These are phyloP conservation scores for Podarcis cretensis DNA, from an alignment of 2,113 vertebrate genomes.

Conservation along the genomic window DNA sequence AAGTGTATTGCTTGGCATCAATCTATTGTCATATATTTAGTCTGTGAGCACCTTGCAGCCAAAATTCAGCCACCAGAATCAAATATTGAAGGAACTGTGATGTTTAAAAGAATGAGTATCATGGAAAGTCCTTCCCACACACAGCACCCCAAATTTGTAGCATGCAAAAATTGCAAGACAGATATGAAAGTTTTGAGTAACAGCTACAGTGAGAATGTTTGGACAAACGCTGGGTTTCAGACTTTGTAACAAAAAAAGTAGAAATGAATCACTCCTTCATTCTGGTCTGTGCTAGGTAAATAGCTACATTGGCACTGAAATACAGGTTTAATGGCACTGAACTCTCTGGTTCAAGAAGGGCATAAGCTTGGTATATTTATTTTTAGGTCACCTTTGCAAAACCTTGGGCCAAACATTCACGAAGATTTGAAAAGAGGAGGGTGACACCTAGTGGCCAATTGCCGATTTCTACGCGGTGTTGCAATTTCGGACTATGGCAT, in stretches of 20 bases:
- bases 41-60: neutral
- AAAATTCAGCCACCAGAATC: neutral
- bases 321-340: neutral
- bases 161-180: neutral
- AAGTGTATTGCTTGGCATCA: neutral
- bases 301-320: neutral
- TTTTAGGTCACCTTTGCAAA: neutral
- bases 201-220: neutral
- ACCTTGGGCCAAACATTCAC: neutral
- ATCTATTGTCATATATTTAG: neutral
- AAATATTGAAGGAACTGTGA: neutral
- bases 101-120: neutral
- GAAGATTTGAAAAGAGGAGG: conserved; percentile 33
- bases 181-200: neutral
- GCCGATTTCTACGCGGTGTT: neutral
- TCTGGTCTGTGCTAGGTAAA: neutral
- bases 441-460: conserved; percentile 62
- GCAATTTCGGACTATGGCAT: neutral
- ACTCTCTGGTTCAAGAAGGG: neutral
- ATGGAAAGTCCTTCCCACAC: neutral
- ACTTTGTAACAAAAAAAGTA: neutral
- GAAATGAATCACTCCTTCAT: neutral
- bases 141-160: neutral
- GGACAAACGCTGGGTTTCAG: neutral
- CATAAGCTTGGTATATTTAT: neutral